Evolutionary conservation across 2,113 vertebrate genomes (phyloP), one percentile per base, ranked within the genome.

Genomic region (Lamprologus ornatipinnis): DNA sequence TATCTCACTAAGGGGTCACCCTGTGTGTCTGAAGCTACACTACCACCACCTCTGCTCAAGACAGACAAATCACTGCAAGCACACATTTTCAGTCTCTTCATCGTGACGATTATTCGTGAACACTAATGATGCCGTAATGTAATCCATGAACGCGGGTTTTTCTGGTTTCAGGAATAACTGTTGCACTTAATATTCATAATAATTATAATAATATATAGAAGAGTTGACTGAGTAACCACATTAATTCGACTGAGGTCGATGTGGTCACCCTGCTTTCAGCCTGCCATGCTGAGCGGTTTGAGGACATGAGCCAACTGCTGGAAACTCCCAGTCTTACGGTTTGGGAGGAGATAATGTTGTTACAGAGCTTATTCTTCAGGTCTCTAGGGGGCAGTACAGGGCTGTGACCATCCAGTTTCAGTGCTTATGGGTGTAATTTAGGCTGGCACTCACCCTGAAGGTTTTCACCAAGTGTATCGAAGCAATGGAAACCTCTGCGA

Each of bases 1-100:
- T 55, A 23, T 55, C 11, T 55, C 11, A 8, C 3, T 15, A 28
- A 57, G 7, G 55, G 55, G 15, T 28, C 13, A 1, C 55, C 23
- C 2, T 57, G 0, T 1, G 53, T 51, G 40, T n/a, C 17, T n/a
- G 0, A 13, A 55, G 53, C 53, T 55, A 13, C 53, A 55, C 53
- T 2, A 57, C 23, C 55, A 28, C 55, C 55, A 57, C 55, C 23
- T 28, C 55, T 57, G 1, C 23, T 31, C 57, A 17, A 60, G 5
- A 31, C 57, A 31, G 57, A 60, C 26, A 60, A 60, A 60, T 6
- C 26, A 10, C 57, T 60, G 26, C 57, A 31, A 60, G 26, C 0
- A 60, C 57, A 31, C 55, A 31, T 31, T 60, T 31, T 6, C 57
- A 60, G 26, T 60, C 2, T 10, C 26, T 60, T 60, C 26, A 31